Evolutionary conservation across 2,797 vertebrate species (phyloP).

Genomic region (Mormyrops boulengeri): DNA sequence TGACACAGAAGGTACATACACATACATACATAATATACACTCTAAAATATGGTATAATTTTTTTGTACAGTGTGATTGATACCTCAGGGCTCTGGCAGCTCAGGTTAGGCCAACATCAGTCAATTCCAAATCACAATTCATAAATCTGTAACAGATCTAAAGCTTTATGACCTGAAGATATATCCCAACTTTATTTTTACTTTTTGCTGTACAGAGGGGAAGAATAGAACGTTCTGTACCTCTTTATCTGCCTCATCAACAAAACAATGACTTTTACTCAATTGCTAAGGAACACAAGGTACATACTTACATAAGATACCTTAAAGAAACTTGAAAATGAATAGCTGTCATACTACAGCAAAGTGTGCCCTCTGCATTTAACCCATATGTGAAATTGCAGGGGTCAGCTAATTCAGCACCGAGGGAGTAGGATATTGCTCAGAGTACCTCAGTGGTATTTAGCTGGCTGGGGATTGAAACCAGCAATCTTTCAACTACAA

Average conservation of each 20-base stretch:
- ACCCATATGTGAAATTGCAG: not conserved
- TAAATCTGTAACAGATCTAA: not conserved
- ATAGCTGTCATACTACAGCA: not conserved
- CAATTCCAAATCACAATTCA: not conserved
- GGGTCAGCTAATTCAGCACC: not conserved
- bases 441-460: not conserved
- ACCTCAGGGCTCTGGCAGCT: not conserved
- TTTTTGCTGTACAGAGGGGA: not conserved
- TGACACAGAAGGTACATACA: not conserved
- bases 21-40: not conserved
- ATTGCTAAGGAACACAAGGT: not conserved
- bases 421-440: not conserved
- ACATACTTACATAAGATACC: not conserved
- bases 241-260: not conserved
- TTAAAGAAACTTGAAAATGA: not conserved
- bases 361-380: not conserved
- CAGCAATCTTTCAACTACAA: not conserved
- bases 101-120: not conserved
- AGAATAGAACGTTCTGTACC: not conserved
- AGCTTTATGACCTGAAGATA: not conserved
- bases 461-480: not conserved
- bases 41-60: not conserved
- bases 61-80: not conserved
- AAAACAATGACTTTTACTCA: not conserved
- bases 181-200: not conserved